A percentile compares a stretch with the other conserved stretches of the same genome.
Conservation (phyloP, 2,888 invertebrate genomes). For the Ennomos erosarius region DNA sequence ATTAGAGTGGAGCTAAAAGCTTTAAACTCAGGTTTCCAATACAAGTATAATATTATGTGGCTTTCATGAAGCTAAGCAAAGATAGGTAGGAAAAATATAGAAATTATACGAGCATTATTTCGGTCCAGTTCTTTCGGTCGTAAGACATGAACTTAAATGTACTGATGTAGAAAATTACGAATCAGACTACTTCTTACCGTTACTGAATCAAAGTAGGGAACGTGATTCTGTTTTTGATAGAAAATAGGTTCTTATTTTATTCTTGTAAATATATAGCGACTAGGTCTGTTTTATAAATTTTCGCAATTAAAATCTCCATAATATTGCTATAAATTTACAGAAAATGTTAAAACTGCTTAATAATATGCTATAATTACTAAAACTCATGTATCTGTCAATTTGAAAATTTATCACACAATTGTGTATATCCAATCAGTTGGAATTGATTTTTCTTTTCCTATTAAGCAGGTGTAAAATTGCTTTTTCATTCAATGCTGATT, state of each 20-base stretch:
- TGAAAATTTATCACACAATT: constrained; percentile 57
- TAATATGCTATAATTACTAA: constrained; percentile 58
- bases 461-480: constrained; percentile 66
- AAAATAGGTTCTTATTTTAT: too few species aligned
- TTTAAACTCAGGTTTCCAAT: too few species aligned
- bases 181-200: neutral
- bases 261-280: too few species aligned
- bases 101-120: constrained; percentile 14
- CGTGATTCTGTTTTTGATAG: too few species aligned
- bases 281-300: neutral
- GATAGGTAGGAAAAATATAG: constrained; percentile 17
- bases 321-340: constrained; percentile 44
- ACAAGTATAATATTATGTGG: neutral
- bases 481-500: constrained; percentile 46
- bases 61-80: constrained; percentile 2
- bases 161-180: constrained; percentile 24
- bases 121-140: constrained; percentile 16
- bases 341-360: constrained; percentile 42
- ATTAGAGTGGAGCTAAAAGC: too few species aligned
- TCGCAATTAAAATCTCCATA: constrained; percentile 41
- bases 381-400: constrained; percentile 56
- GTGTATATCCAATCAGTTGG: constrained; percentile 52
- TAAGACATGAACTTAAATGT: constrained; percentile 19
- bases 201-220: neutral
- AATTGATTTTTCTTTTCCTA: constrained; percentile 59